Percentiles rank a stretch among this genome's conserved stretches.
Evolutionary conservation across 2,113 vertebrate genomes (phyloP).

Genomic region (Dasyornis broadbenti): DNA sequence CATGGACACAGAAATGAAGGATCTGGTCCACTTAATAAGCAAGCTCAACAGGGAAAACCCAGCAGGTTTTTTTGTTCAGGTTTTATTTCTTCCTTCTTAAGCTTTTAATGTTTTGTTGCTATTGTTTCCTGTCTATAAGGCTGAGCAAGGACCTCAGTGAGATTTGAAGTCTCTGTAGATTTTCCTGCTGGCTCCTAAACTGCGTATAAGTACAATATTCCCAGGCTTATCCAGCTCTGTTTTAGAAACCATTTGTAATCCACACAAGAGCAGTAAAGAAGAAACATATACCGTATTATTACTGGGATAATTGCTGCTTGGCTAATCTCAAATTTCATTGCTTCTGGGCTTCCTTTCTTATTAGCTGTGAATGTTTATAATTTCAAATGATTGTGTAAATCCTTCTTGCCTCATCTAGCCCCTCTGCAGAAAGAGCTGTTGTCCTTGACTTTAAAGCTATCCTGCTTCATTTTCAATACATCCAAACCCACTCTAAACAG

Average conservation of each 20-base stretch:
- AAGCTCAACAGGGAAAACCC: not conserved
- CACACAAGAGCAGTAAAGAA: slow-evolving; percentile 65
- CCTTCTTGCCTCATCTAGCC: slow-evolving; percentile 6
- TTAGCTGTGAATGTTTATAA: slow-evolving; percentile 50
- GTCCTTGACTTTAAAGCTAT: slow-evolving; percentile 51
- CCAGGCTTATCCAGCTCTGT: slow-evolving; percentile 32
- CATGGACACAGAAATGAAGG: not conserved
- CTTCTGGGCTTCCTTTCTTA: slow-evolving; percentile 46
- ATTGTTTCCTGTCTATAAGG: slow-evolving; percentile 12
- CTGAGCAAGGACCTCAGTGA: not conserved
- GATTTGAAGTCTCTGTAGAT: slow-evolving; percentile 21
- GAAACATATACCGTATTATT: slow-evolving; percentile 54
- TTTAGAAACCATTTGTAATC: slow-evolving; percentile 60
- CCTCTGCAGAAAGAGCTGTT: not conserved
- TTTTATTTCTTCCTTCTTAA: slow-evolving; percentile 18
- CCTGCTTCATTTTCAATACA: slow-evolving; percentile 11
- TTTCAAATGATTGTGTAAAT: slow-evolving; percentile 9
- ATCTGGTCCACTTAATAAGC: not conserved
- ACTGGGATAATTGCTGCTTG: slow-evolving; percentile 54
- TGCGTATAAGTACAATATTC: slow-evolving; percentile 35
- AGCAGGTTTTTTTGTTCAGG: not conserved
- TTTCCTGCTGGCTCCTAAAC: slow-evolving; percentile 47
- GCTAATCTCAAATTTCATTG: slow-evolving; percentile 49
- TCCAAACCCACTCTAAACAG: slow-evolving; percentile 10
- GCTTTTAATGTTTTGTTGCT: slow-evolving; percentile 21